These are phyloP conservation scores for Pantala flavescens DNA, from an alignment of 1,140 invertebrate genomes.

Conservation along the genomic window DNA sequence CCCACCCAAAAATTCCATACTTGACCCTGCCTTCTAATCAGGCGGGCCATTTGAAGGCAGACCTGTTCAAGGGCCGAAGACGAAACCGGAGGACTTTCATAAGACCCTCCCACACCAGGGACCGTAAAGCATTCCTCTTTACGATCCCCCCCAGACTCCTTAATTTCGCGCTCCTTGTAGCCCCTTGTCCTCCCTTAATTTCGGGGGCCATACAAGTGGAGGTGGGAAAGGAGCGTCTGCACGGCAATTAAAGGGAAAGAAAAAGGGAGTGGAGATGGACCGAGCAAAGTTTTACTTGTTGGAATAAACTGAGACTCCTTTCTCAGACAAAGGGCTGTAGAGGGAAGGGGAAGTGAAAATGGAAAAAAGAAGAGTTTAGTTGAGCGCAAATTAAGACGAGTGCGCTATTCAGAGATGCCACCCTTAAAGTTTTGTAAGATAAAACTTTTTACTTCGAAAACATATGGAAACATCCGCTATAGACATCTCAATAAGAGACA, in stretches of 20 bases:
- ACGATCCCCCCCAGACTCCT: background rate
- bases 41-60: background rate
- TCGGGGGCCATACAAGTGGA: background rate
- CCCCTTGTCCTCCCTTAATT: background rate
- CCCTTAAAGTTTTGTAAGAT: too few species aligned
- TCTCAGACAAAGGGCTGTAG: background rate
- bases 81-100: background rate
- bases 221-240: background rate
- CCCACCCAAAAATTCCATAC: background rate
- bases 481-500: too few species aligned
- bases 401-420: too few species aligned
- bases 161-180: background rate
- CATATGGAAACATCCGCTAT: too few species aligned
- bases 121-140: background rate
- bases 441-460: too few species aligned
- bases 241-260: background rate
- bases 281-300: too few species aligned
- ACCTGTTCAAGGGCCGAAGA: background rate
- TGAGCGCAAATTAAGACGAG: too few species aligned
- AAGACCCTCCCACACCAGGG: background rate
- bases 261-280: too few species aligned
- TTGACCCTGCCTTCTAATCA: constrained; percentile 4
- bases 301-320: too few species aligned
- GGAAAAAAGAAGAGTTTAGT: too few species aligned
- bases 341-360: background rate